Evolutionary conservation across 2,888 invertebrate genomes (phyloP).

Genomic region (Melanophora roralis): DNA sequence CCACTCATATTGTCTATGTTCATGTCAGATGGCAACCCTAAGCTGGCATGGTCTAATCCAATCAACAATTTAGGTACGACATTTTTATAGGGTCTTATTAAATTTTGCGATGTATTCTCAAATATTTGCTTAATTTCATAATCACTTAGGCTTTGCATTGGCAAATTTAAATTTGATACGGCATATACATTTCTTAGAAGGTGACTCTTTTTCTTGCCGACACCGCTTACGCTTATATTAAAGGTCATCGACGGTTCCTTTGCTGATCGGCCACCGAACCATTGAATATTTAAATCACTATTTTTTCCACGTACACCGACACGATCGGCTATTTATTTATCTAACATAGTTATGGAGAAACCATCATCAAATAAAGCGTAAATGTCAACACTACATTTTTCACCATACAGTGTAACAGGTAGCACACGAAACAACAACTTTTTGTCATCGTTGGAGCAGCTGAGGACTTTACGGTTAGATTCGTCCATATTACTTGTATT

Average conservation of each 20-base stretch:
- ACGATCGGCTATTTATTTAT: conserved; percentile 7
- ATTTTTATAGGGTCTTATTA: conserved; percentile 7
- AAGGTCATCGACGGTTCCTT: conserved; percentile 8
- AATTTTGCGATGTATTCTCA: neutral
- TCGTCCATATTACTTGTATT: neutral
- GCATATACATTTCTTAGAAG: conserved; percentile 31
- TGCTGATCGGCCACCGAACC: conserved; percentile 34
- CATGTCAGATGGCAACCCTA: neutral
- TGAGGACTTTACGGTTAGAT: conserved; percentile 3
- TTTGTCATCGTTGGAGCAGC: neutral
- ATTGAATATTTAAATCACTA: neutral
- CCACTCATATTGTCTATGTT: conserved; percentile 1
- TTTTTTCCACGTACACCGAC: conserved; percentile 12
- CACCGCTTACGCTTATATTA: conserved; percentile 18
- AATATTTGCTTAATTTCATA: conserved; percentile 9
- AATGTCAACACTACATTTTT: conserved; percentile 8
- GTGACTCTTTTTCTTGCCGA: conserved; percentile 9
- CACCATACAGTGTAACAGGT: conserved; percentile 23
- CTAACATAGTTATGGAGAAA: conserved; percentile 25
- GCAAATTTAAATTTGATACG: conserved; percentile 34
- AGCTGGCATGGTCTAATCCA: neutral
- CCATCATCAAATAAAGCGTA: conserved; percentile 33
- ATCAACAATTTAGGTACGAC: neutral
- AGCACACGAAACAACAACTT: conserved; percentile 33
- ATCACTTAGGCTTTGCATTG: conserved; percentile 31